Evolutionary conservation across 2,888 invertebrate genomes (phyloP).

Genomic region (Drosophila koepferae): DNA sequence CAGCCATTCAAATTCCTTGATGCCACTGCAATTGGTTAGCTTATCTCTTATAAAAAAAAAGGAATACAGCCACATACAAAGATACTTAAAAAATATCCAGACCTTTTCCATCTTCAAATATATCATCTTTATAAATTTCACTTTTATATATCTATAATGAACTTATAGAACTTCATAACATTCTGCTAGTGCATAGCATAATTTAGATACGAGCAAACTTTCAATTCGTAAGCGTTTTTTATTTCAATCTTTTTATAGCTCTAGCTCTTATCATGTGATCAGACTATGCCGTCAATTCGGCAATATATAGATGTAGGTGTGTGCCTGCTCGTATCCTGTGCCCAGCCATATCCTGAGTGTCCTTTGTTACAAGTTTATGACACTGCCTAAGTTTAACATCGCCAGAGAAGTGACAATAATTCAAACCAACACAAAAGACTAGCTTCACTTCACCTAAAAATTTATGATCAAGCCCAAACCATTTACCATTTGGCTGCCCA

Average conservation of each 20-base stretch:
- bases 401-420: conserved; percentile 70
- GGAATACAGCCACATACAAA: neutral
- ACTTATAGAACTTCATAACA: conserved; percentile 4
- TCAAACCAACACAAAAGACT: conserved; percentile 72
- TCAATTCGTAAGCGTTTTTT: conserved; percentile 66
- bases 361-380: conserved; percentile 58
- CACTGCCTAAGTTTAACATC: conserved; percentile 45
- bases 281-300: conserved; percentile 24
- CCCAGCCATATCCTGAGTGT: conserved; percentile 35
- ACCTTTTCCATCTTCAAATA: neutral
- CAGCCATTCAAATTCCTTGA: conserved; percentile 49
- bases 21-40: conserved; percentile 39
- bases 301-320: conserved; percentile 12
- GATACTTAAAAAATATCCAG: neutral
- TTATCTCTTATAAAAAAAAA: neutral
- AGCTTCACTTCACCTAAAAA: conserved; percentile 67
- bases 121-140: neutral
- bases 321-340: conserved; percentile 23
- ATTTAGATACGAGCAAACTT: conserved; percentile 66
- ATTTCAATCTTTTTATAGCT: conserved; percentile 54
- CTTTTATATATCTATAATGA: neutral
- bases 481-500: conserved; percentile 25
- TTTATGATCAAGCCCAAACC: conserved; percentile 56
- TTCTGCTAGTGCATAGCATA: conserved; percentile 31
- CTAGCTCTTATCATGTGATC: conserved; percentile 31